Evolutionary conservation across 2,797 vertebrate species (phyloP), one percentile per base, ranked within the genome.

Genomic region (Pachyuromys duprasi): DNA sequence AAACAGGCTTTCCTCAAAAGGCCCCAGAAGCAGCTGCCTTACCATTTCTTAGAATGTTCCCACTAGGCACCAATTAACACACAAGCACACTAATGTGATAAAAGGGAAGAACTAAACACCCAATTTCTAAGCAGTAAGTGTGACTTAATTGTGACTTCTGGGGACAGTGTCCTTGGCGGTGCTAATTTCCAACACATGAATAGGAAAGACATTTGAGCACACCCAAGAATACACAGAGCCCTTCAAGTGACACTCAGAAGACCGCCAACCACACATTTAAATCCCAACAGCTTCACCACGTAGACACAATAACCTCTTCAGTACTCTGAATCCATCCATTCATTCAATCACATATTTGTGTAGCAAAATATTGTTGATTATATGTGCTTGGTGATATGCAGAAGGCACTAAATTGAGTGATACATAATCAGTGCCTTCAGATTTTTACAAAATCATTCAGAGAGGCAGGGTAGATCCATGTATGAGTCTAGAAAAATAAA

Each of bases 181-280:
- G 39, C 24, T 28, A n/a, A 82, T 86, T 95, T 93, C 90, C 94
- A 95, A 62, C 8, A 89, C 12, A 26, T 89, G 86, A 95, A 45
- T 55, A 79, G 22, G 28, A 33, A 5, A 83, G 49, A 95, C 70
- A 90, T 62, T 57, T 91, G n/a, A 87, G 36, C 5, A 89, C 2
- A 91, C 15, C 36, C 80, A 94, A 86, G 36, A 78, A 83, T 20
- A 75, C 8, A 80, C n/a, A 67, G 36, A 67, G 36, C 11, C 80
- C 81, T 89, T 94, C 67, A 79, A 67, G 42, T 90, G 80, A 93
- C 79, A 89, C n/a, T 28, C 33, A 31, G 45, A 18, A 95, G 20
- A 89, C 60, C 45, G 74, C 65, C 75, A 97, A 42, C 57, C 65
- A 80, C 3, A 57, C 74, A 22, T 80, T 84, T 76, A 93, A 96